Percentiles rank a stretch among this genome's conserved stretches.
Conservation (phyloP, 2,888 invertebrate genomes). For the Lacanobia wlatinum region DNA sequence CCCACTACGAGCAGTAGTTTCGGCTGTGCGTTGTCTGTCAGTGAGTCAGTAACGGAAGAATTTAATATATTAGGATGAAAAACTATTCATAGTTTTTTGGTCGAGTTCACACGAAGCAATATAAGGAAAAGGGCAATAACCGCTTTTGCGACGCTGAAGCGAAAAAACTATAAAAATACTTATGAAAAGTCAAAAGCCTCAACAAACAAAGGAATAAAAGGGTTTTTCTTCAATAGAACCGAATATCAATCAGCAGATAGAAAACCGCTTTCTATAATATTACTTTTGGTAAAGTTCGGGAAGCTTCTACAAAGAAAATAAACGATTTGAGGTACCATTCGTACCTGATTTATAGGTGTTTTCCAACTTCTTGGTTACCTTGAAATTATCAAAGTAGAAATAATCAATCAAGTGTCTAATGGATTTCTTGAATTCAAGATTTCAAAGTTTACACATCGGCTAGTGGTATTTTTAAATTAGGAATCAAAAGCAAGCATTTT, state of each 20-base stretch:
- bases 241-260: not conserved
- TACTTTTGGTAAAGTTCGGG: conserved; percentile 7
- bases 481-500: not conserved
- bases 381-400: not conserved
- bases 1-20: no score
- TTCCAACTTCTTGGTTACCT: not conserved
- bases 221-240: not conserved
- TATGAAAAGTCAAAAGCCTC: no score
- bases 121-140: no score
- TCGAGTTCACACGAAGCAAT: no score
- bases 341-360: conserved; percentile 9
- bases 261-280: conserved; percentile 12
- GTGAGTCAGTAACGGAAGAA: no score
- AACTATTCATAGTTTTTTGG: no score
- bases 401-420: not conserved
- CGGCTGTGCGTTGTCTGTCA: no score
- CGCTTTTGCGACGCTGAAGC: no score
- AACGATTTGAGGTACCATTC: not conserved
- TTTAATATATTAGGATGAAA: no score
- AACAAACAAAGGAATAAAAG: conserved; percentile 21
- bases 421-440: no score
- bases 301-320: not conserved
- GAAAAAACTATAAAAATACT: no score
- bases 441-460: not conserved
- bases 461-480: not conserved